Base-by-base conservation (phyloP, 2,888 invertebrate species). In the Epistrophella euchroma region DNA sequence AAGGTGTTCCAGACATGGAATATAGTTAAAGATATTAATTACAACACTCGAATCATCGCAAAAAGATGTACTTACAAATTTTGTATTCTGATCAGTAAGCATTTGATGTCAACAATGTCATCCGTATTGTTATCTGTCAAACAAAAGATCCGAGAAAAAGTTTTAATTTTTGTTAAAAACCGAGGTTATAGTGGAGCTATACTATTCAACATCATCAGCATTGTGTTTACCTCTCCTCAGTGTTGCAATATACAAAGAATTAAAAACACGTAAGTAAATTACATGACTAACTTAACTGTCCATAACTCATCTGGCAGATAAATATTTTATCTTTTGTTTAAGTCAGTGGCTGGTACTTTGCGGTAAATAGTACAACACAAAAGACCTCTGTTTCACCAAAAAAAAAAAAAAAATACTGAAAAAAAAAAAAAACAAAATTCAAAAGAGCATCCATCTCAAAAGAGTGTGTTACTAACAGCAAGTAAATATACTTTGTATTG, bases 221-320 rank as follows among this genome's bases (percentile, higher is more conserved):
- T 45, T 70, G 45, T 77, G 28, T 82, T 60, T 52, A 43, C 15
- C 22, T 45, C 13, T 45, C 13, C 35, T 2, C 25, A 37, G 52
- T 47, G 11, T 47, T 47, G 0, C 28, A n/a, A n/a, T n/a, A n/a
- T 5, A 13, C 13, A 19, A 25, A 45, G 37, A 35, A 70, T 25
- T 50, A 50, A 22, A 2, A 17, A 64, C 28, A 70, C 52, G 43
- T 45, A 70, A 62, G 43, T 40, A 55, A 84, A 84, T 80, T 71
- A 74, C 55, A 58, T 80, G 75, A 76, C 73, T 81, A 64, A 28
- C 73, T 81, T 70, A 28, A 15, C 55, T 35, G 68, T 62, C 45
- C 40, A 81, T 85, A 77, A 85, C 68, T 81, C 76, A 81, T 70
- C 32, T 50, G 47, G 2, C 70, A n/a, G 58, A 35, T 62, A 25